Base-by-base conservation (phyloP, 1,140 invertebrate genomes). In the Diploscapter pachys region DNA sequence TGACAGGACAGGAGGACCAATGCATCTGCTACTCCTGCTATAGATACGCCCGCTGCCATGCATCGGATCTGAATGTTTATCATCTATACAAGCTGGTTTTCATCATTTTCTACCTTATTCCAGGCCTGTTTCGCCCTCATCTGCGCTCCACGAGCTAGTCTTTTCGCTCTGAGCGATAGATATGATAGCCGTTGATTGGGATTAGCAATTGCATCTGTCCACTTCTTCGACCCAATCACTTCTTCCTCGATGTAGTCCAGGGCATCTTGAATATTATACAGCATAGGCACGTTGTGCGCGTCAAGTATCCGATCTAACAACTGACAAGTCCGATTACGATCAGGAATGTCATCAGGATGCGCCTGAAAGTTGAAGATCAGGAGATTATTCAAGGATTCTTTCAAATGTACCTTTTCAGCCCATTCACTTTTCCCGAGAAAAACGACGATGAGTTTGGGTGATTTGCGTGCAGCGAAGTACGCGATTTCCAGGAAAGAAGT, bases 401-500 rank as follows among this genome's bases (percentile, higher is more conserved):
- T 31, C 31, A 31, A 31, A 31, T 31, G 31, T 31, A 31, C 31
- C 73, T 83, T 84, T 68, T 85, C 82, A 57, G 77, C 77, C 83
- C 83, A 84, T 65, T 85, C 83, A 3, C 74, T 74, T 48, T 64
- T 70, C 51, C 81, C 84, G 5, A 84, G 73, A 67, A 84, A 85
- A 4, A 84, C 83, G n/a, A 84, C 83, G 4, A 84, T 80, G 48
- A 84, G 72, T 63, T 85, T 85, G 6, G 83, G 80, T 2, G 83
- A 81, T 66, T 84, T 82, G 50, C 83, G 56, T 8, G 83, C 81
- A 5, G 83, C 83, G 52, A 84, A 85, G 63, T 85, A 84, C 9
- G 83, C 83, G 59, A 84, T 84, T 59, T 84, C 83, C 4, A 84
- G 73, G 65, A 85, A 84, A 31, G 81, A 83, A 4, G 83, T 84